Conservation (phyloP, 2,888 invertebrate genomes). For the Drosophila paracracens region DNA sequence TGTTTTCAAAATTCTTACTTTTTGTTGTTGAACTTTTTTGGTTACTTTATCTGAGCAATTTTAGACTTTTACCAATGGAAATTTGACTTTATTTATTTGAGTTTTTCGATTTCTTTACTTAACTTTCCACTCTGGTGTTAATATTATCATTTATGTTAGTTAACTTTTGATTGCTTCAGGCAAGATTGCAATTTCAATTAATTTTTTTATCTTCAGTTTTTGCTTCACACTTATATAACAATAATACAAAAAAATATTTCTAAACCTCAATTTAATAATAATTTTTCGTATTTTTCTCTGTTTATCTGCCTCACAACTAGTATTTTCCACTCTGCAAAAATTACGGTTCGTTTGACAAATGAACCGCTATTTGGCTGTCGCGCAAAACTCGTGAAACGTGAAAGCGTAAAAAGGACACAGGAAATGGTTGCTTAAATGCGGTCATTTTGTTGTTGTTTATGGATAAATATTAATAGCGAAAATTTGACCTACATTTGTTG, state of each 20-base stretch:
- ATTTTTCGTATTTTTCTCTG: not conserved
- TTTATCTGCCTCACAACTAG: not conserved
- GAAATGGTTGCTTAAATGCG: conserved; percentile 1
- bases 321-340: not conserved
- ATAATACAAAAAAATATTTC: not conserved
- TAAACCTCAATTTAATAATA: not conserved
- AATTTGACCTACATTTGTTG: conserved; percentile 60
- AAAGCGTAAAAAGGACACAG: conserved; percentile 32
- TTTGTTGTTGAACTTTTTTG: not conserved
- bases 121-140: not conserved
- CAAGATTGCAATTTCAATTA: not conserved
- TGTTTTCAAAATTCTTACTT: not conserved
- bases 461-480: conserved; percentile 32
- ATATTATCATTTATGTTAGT: not conserved
- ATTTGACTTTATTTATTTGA: not conserved
- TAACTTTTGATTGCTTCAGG: not conserved
- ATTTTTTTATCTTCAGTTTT: not conserved
- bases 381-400: conserved; percentile 25
- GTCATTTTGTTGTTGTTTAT: not conserved
- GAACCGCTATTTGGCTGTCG: not conserved
- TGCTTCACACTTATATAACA: not conserved
- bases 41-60: not conserved
- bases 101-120: not conserved
- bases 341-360: not conserved
- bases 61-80: not conserved